phyloP scores from a whole-genome alignment of 2,888 invertebrate genomes.

The Axea sp. region DNA sequence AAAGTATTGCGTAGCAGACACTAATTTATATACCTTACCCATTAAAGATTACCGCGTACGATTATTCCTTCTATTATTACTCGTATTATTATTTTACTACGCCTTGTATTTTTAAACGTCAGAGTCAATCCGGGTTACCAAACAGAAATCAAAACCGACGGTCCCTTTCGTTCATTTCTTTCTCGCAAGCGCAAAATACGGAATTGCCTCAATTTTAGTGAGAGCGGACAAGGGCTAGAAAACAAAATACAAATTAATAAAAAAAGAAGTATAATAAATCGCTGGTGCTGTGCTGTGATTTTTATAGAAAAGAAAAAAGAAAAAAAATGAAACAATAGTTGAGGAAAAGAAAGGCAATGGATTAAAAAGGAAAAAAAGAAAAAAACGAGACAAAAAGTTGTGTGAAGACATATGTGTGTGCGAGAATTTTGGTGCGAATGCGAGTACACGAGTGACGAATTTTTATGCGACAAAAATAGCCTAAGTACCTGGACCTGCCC shows the following conservation, averaged over 20 bases:
- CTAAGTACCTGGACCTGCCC: slow-evolving; percentile 77
- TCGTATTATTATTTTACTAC: slow-evolving; percentile 44
- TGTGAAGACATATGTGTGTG: background rate
- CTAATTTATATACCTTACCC: slow-evolving; percentile 51
- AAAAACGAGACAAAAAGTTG: no score
- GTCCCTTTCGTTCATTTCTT: slow-evolving; percentile 35
- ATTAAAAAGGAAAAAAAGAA: no score
- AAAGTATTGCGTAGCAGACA: slow-evolving; percentile 46
- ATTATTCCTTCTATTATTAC: slow-evolving; percentile 51
- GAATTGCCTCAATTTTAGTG: slow-evolving; percentile 73
- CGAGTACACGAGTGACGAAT: slow-evolving; percentile 53
- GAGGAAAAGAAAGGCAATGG: slow-evolving; percentile 20
- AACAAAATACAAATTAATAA: slow-evolving; percentile 27
- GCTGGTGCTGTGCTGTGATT: slow-evolving; percentile 78
- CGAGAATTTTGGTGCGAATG: slow-evolving; percentile 21
- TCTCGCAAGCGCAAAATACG: slow-evolving; percentile 40
- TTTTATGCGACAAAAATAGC: slow-evolving; percentile 74
- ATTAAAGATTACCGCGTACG: slow-evolving; percentile 48
- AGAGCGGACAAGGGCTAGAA: slow-evolving; percentile 71
- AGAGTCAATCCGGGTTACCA: slow-evolving; percentile 40
- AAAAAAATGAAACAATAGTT: slow-evolving; percentile 40
- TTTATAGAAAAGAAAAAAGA: slow-evolving; percentile 70
- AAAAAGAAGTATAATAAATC: slow-evolving; percentile 55
- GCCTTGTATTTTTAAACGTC: slow-evolving; percentile 45
- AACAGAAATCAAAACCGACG: background rate